Conservation (phyloP, 2,888 invertebrate genomes). For the Heliothis peltigera region DNA sequence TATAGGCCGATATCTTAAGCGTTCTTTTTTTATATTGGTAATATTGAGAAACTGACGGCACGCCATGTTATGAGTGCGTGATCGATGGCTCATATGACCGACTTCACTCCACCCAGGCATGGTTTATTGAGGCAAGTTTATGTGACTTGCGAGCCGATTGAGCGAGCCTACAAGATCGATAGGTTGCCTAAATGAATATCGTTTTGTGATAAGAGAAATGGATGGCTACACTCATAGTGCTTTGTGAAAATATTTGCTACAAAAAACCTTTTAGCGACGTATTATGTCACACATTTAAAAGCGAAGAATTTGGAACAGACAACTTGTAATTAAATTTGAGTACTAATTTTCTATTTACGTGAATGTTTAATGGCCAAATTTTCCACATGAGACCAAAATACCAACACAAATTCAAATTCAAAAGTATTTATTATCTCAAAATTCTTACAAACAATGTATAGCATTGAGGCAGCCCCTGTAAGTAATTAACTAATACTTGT, state of each 20-base stretch:
- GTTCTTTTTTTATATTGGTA: slow-evolving; percentile 50
- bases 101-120: slow-evolving; percentile 39
- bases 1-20: slow-evolving; percentile 33
- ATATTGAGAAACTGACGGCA: slow-evolving; percentile 47
- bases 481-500: no score
- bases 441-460: no score
- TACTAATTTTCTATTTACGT: not conserved
- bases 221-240: slow-evolving; percentile 37
- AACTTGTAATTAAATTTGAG: no score
- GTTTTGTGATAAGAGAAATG: slow-evolving; percentile 44
- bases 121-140: slow-evolving; percentile 57
- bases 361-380: no score
- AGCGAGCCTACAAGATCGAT: slow-evolving; percentile 48
- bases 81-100: slow-evolving; percentile 53
- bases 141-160: slow-evolving; percentile 51
- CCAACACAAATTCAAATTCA: no score
- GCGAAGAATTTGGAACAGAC: no score
- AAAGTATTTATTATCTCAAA: no score
- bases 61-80: slow-evolving; percentile 51
- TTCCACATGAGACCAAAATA: no score
- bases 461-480: no score
- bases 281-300: not conserved
- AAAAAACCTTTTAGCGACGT: not conserved
- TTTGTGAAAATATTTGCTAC: slow-evolving; percentile 11
- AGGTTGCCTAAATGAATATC: slow-evolving; percentile 49